Conservation (phyloP, 53 echinoderm and acorn worm genomes). For the Temnopleurus reevesii region DNA sequence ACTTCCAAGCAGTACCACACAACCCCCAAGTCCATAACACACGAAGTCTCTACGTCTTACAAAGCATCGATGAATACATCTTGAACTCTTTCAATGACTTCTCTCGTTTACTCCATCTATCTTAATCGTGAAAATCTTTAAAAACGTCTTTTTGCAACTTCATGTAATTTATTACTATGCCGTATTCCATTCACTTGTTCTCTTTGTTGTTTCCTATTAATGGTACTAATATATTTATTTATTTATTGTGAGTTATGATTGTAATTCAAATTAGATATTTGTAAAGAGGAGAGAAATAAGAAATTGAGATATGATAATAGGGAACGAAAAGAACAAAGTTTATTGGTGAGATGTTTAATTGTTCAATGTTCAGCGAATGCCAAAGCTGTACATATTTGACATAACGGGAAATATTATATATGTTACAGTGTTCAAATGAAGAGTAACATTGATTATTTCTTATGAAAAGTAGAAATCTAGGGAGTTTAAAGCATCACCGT, state of each 20-base stretch:
- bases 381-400: too few species aligned
- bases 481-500: neutral
- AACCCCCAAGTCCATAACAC: slow-evolving; percentile 5
- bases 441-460: too few species aligned
- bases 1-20: neutral
- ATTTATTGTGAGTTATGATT: neutral
- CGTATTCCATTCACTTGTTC: neutral
- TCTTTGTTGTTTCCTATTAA: neutral
- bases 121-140: neutral
- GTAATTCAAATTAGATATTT: neutral
- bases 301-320: neutral
- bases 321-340: neutral
- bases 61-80: neutral
- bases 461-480: too few species aligned
- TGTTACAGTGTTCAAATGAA: too few species aligned
- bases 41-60: slow-evolving; percentile 12
- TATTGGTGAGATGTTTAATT: neutral
- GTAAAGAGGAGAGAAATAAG: neutral
- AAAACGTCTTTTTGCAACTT: neutral
- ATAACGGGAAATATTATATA: too few species aligned
- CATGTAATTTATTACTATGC: neutral
- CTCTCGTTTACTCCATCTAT: neutral
- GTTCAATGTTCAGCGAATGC: too few species aligned
- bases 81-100: neutral
- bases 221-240: slow-evolving; percentile 30